These are phyloP conservation scores for Spea multiplicata DNA, from an alignment of 2,113 vertebrate genomes.

Conservation along the genomic window DNA sequence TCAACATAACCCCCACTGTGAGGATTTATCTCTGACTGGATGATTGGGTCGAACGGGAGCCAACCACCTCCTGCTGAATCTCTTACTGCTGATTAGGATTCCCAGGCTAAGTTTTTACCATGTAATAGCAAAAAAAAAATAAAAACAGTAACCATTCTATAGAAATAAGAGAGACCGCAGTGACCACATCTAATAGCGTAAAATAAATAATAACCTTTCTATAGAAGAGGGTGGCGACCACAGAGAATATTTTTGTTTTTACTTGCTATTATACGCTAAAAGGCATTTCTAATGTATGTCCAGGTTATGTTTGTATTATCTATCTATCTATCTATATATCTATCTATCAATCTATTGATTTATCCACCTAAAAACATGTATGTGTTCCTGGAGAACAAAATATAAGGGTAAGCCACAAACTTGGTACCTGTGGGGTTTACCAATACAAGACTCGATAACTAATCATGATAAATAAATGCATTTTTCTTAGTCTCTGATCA, in stretches of 20 bases:
- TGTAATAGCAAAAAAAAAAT: neutral
- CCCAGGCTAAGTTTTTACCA: neutral
- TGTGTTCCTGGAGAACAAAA: neutral
- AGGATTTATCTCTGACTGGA: constrained; percentile 4
- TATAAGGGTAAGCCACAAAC: neutral
- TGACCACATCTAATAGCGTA: too few species aligned
- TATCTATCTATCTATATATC: neutral
- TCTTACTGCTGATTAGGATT: neutral
- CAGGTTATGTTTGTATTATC: neutral
- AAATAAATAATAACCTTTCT: too few species aligned
- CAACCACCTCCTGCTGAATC: constrained; percentile 6
- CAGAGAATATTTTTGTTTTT: too few species aligned
- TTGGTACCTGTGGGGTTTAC: too few species aligned
- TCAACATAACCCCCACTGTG: constrained; percentile 11
- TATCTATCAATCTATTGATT: neutral
- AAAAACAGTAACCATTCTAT: neutral
- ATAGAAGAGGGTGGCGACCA: too few species aligned
- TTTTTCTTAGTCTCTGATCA: too few species aligned
- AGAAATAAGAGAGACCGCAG: too few species aligned
- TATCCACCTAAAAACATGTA: too few species aligned
- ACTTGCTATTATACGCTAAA: too few species aligned
- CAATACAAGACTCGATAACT: too few species aligned
- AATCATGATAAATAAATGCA: too few species aligned
- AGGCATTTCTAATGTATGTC: too few species aligned
- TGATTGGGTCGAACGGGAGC: neutral